These are phyloP conservation scores for Trichomalopsis sarcophagae DNA, from an alignment of 1,140 invertebrate genomes.

Conservation along the genomic window DNA sequence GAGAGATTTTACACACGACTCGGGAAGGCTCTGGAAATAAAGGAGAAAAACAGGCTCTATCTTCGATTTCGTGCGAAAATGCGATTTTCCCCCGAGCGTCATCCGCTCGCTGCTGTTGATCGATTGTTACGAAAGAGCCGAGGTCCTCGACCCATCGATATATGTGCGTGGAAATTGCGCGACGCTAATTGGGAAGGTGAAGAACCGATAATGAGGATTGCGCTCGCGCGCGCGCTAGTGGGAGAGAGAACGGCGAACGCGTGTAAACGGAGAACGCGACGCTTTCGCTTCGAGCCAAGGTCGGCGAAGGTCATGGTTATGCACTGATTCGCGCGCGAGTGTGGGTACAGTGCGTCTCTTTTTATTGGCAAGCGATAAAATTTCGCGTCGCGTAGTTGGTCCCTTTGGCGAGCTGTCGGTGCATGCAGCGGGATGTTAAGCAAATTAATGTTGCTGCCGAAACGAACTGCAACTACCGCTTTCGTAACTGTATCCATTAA, in stretches of 20 bases:
- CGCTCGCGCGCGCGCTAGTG: not conserved
- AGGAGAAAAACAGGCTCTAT: not conserved
- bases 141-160: not conserved
- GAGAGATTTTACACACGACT: no score
- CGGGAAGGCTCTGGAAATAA: not conserved
- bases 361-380: not conserved
- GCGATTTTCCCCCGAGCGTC: not conserved
- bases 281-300: slow-evolving; percentile 23
- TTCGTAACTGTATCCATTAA: not conserved
- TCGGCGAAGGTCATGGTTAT: slow-evolving; percentile 17
- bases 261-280: not conserved
- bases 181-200: slow-evolving; percentile 28
- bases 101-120: not conserved
- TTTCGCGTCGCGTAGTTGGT: no score
- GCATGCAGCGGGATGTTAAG: no score
- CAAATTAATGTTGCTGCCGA: not conserved
- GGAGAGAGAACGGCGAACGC: no score
- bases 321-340: not conserved
- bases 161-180: not conserved
- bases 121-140: not conserved
- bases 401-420: no score
- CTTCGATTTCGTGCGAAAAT: not conserved
- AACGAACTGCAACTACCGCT: not conserved
- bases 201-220: slow-evolving; percentile 36
- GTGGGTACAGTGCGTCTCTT: not conserved